Evolutionary conservation across 2,113 vertebrate genomes (phyloP).

Genomic region (Antennarius striatus): DNA sequence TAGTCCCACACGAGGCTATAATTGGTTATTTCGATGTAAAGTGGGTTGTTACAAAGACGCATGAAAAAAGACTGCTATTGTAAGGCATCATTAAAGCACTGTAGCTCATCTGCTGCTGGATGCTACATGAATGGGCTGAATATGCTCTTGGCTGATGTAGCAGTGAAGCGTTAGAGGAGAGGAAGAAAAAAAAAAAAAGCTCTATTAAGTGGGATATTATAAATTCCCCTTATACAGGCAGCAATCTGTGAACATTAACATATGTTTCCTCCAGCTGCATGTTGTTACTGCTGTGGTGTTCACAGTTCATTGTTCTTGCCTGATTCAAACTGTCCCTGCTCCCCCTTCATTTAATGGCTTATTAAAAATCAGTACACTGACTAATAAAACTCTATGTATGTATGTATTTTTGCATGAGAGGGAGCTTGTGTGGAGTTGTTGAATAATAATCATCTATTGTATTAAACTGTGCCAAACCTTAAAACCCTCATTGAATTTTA

Average conservation of each 20-base stretch:
- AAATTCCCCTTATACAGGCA: not conserved
- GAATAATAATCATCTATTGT: too few species aligned
- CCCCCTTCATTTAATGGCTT: too few species aligned
- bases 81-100: conserved; percentile 47
- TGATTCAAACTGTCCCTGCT: too few species aligned
- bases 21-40: conserved; percentile 45
- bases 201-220: not conserved
- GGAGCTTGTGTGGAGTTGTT: too few species aligned
- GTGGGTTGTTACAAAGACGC: conserved; percentile 21
- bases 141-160: conserved; percentile 16
- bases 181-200: conserved; percentile 8
- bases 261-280: not conserved
- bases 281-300: too few species aligned
- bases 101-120: conserved; percentile 17
- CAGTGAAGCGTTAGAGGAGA: conserved; percentile 6
- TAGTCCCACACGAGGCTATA: conserved; percentile 9
- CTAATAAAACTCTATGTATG: too few species aligned
- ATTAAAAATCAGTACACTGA: too few species aligned
- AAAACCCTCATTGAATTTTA: too few species aligned
- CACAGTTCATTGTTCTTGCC: too few species aligned
- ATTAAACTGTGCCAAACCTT: too few species aligned
- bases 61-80: conserved; percentile 17
- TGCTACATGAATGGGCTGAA: not conserved
- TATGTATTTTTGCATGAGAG: too few species aligned
- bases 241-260: not conserved